Conservation (phyloP, 2,888 invertebrate species). For the Drosophila anceps region DNA sequence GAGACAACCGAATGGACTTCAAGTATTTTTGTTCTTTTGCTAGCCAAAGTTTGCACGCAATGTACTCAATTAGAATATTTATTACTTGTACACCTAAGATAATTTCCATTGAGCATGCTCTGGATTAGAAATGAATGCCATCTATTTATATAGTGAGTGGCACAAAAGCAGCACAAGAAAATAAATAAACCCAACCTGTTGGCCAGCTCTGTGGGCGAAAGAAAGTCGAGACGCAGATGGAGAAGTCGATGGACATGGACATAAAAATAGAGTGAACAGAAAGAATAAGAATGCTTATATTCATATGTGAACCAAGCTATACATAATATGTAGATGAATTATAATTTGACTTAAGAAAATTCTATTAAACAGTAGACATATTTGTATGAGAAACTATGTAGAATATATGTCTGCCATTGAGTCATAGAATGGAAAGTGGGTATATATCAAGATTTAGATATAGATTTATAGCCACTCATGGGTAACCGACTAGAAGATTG, state of each 20-base stretch:
- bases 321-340: background rate
- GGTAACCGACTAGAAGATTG: too few species aligned
- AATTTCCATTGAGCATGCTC: slow-evolving; percentile 35
- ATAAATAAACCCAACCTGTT: slow-evolving; percentile 5
- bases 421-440: background rate
- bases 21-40: slow-evolving; percentile 27
- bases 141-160: slow-evolving; percentile 12
- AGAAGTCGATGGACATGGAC: background rate
- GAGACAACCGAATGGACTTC: slow-evolving; percentile 37
- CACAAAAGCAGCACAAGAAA: background rate
- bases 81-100: slow-evolving; percentile 46
- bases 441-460: background rate
- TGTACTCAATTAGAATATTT: slow-evolving; percentile 57
- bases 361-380: too few species aligned
- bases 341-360: background rate
- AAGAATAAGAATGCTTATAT: background rate
- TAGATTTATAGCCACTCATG: background rate
- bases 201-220: background rate
- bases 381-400: background rate
- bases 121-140: slow-evolving; percentile 31
- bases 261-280: background rate
- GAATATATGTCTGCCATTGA: too few species aligned
- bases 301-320: too few species aligned
- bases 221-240: too few species aligned
- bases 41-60: slow-evolving; percentile 18